phyloP scores from a whole-genome alignment of 2,797 vertebrate genomes.

The Paguma larvata region DNA sequence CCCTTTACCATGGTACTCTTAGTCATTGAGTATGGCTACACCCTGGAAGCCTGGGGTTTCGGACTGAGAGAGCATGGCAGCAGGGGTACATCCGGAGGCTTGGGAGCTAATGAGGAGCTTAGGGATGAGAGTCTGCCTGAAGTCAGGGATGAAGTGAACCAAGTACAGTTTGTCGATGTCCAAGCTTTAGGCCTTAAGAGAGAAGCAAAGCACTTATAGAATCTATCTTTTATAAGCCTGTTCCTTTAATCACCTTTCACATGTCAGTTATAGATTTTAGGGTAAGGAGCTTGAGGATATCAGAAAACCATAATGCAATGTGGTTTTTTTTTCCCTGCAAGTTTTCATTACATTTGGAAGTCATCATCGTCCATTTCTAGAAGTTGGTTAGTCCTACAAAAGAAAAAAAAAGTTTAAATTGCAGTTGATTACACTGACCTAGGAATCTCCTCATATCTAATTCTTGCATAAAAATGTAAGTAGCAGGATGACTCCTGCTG shows the following conservation, averaged over 20 bases:
- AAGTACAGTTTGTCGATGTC: neutral
- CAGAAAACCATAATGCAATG: conserved; percentile 1
- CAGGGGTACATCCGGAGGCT: neutral
- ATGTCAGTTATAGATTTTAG: neutral
- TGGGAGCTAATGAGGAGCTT: neutral
- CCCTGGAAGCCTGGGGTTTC: neutral
- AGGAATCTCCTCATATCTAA: conserved; percentile 85
- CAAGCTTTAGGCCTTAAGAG: neutral
- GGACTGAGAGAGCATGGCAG: neutral
- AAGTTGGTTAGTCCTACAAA: conserved; percentile 68
- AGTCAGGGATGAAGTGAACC: neutral
- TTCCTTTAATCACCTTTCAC: conserved; percentile 14
- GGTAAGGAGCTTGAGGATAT: neutral
- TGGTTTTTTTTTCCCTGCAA: neutral
- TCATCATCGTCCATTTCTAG: conserved; percentile 78
- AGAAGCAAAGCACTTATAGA: conserved; percentile 9
- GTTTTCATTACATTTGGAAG: conserved; percentile 66
- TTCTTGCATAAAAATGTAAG: conserved; percentile 87
- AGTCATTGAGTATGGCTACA: neutral
- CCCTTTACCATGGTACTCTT: neutral
- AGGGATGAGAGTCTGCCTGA: neutral
- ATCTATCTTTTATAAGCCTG: conserved; percentile 19
- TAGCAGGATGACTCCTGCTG: conserved; percentile 88
- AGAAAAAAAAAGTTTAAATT: conserved; percentile 76
- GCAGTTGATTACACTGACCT: conserved; percentile 86